Base-by-base conservation (phyloP, 2,888 invertebrate species). In the Zelleria hepariella region DNA sequence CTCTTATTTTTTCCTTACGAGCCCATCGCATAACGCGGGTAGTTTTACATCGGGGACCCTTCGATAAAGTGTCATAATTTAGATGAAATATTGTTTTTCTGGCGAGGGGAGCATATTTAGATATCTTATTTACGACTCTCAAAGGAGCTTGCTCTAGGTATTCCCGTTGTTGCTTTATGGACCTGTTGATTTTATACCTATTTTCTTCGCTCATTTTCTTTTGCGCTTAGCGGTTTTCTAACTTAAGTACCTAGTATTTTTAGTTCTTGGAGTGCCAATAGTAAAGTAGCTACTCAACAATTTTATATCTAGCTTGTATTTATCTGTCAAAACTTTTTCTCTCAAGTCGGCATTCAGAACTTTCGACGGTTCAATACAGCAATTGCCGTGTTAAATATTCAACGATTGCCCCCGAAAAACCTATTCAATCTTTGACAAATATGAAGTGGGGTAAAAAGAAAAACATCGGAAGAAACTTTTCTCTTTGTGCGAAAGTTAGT, bases 1-100 rank as follows among this genome's bases (percentile, higher is more conserved):
- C 73, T 73, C 70, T 78, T 78, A 77, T 78, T 79, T 81, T 79
- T 78, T 76, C 73, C 77, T 79, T 68, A 75, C 74, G 75, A 78
- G 76, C 75, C 79, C 71, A 79, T 77, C 73, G 69, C 63, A 68
- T 67, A 80, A 82, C 74, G 84, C 82, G 65, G 75, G 79, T 83
- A 84, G 84, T 82, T 82, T 81, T 78, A 81, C 78, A 81, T 76
- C 69, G 75, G 74, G 71, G 78, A 78, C 81, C 82, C 78, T 78
- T 79, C 82, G 78, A 79, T 78, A 82, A 80, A 81, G 76, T 82
- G 84, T 80, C 82, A 81, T 82, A 81, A 82, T 83, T 80, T 80
- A 75, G 67, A 73, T 82, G 78, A 84, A 77, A 80, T 80, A 82
- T 80, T 79, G 78, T 81, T 78, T 78, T 72, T 70, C 25, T 74